Base-by-base conservation (phyloP, 2,888 invertebrate genomes). In the Metalampra italica region DNA sequence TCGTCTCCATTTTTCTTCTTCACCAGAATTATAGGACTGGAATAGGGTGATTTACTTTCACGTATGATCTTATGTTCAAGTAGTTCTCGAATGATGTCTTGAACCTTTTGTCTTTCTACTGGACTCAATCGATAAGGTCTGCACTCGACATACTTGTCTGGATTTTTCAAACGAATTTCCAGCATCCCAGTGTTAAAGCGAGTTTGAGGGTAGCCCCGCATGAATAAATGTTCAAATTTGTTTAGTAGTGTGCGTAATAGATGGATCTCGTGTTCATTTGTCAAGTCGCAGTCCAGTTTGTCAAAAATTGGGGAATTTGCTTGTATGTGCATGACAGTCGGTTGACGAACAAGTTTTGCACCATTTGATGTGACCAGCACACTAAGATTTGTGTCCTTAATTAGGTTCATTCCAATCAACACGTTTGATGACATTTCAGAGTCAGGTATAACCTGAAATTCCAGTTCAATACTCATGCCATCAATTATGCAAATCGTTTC, bases 121-220 rank as follows among this genome's bases (percentile, higher is more conserved):
- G 61, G 62, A 14, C 59, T 59, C 3, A 69, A 39, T 1, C 62
- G 37, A 30, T 71, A 69, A 0, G 67, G 66, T 43, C 65, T 57
- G 1, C 68, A 48, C 42, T 68, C 59, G 0, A 69, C 68, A 38
- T 4, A 57, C 12, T 65, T 66, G 7, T 53, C 41, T 0, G 48
- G 47, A 15, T 68, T 44, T 53, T 67, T 66, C 0, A 62, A 13
- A 1, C 57, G 45, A 7, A 64, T 64, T 46, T 59, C 54, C 0
- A 63, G 34, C 14, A 62, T 43, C 0, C 68, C 68, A 0, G 68
- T 68, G 14, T 62, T 66, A 0, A 71, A 65, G 0, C 60, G 50
- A 0, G 66, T 49, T 2, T 13, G 46, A 1, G 67, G 55, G 22
- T 53, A 62, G 0, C 66, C 68, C 0, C 38, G 45, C 7, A 55